Evolutionary conservation across 30 jellyfish, hydroid and myxozoan species (phyloP).

Genomic region (Pseudorhiza aurosa): DNA sequence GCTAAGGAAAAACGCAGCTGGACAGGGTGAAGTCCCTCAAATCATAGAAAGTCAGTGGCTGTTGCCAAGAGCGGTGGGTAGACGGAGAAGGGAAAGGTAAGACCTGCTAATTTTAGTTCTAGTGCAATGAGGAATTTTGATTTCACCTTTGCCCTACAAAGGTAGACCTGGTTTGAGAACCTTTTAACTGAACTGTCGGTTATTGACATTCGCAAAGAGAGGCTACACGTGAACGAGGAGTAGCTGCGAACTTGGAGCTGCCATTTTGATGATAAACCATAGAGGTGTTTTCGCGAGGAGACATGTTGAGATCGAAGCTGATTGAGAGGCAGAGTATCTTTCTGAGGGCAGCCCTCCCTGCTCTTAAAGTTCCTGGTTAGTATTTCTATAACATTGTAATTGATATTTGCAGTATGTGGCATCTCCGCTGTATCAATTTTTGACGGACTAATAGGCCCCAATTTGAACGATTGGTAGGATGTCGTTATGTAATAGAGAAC

Average conservation of each 20-base stretch:
- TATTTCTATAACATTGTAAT: background rate
- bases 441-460: background rate
- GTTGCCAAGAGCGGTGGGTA: too few relatives aligned
- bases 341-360: constrained; percentile 57
- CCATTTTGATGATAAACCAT: background rate
- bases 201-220: too few relatives aligned
- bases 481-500: background rate
- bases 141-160: too few relatives aligned
- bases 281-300: background rate
- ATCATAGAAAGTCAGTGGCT: too few relatives aligned
- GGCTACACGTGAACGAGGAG: constrained; percentile 7
- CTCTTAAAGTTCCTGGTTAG: constrained; percentile 55
- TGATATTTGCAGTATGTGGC: background rate
- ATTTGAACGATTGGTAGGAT: too few relatives aligned
- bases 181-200: too few relatives aligned
- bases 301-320: constrained; percentile 62
- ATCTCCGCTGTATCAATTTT: background rate
- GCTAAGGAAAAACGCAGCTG: too few relatives aligned
- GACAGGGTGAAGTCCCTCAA: too few relatives aligned
- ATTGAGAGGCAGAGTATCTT: constrained; percentile 35
- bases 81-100: too few relatives aligned
- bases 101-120: too few relatives aligned
- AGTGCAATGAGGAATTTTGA: too few relatives aligned
- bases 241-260: background rate
- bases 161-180: too few relatives aligned